phyloP scores from a whole-genome alignment of 2,797 vertebrate species.

The Okamejei kenojei region DNA sequence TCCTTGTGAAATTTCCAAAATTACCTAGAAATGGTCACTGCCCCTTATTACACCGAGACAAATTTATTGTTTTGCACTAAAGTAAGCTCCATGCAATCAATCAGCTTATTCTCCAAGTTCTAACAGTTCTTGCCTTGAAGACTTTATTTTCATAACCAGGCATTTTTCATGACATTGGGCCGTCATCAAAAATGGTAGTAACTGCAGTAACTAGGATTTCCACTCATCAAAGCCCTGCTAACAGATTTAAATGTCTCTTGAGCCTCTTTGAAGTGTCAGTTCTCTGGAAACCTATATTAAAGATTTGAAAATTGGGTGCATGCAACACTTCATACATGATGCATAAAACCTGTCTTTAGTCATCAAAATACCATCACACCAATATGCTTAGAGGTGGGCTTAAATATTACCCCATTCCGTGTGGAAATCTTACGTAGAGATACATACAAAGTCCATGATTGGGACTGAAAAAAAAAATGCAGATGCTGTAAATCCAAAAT shows the following conservation, averaged over 20 bases:
- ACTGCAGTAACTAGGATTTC: not conserved
- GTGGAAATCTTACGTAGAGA: not conserved
- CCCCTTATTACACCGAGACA: not conserved
- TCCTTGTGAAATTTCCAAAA: too few species aligned
- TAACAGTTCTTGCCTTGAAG: not conserved
- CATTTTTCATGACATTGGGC: not conserved
- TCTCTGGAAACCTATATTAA: not conserved
- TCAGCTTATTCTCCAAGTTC: not conserved
- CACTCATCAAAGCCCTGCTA: not conserved
- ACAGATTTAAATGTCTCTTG: not conserved
- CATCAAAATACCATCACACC: not conserved
- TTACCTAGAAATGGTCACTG: too few species aligned
- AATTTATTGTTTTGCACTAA: too few species aligned
- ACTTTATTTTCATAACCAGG: not conserved
- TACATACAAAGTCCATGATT: too few species aligned
- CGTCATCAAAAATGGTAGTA: not conserved
- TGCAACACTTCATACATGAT: not conserved
- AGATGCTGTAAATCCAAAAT: too few species aligned
- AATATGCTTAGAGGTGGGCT: not conserved
- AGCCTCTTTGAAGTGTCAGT: not conserved
- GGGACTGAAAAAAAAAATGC: too few species aligned
- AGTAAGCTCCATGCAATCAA: too few species aligned
- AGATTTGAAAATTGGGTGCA: not conserved
- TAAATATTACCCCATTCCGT: not conserved
- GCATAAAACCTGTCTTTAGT: not conserved